Evolutionary conservation across 2,113 vertebrate genomes (phyloP), one percentile per base, ranked within the genome.

Genomic region (Acanthisitta chloris): DNA sequence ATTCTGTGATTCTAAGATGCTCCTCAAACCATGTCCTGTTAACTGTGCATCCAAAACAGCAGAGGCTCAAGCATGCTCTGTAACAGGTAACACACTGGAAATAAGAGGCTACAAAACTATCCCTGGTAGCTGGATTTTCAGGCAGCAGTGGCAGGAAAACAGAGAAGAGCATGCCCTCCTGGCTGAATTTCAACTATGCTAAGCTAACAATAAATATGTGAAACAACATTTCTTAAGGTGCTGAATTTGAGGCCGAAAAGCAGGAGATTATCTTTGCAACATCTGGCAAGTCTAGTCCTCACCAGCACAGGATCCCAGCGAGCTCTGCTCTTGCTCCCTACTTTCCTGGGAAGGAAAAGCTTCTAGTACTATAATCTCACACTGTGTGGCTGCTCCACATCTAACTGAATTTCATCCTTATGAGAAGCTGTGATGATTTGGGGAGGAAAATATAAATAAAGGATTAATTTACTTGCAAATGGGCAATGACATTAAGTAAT

Each of bases 41-140:
- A 93, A 46, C 33, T 10, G 8, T 43, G 28, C 23, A 52, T 31
- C 14, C 66, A 31, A 72, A 88, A 42, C 2, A 79, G 70, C 29
- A 69, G 29, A 65, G 15, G 7, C 36, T 73, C 66, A 80, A 80
- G 48, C 48, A 14, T 28, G 15, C 14, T 54, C 36, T 33, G 1
- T 2, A 90, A 36, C 24, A 81, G 23, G 51, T 2, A 45, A 42
- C 36, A 52, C 0, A 0, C 0, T 24, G 40, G 66, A 28, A 96
- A 76, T 18, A 17, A 84, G 24, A 65, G 12, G 29, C 9, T 33
- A 72, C 36, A 69, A 59, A 77, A 57, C 42, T 61, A 36, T 14
- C 38, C 28, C 49, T 43, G 1, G 10, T 11, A 88, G 17, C 15
- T 57, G 23, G 29, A 76, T 90, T 88, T 90, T 94, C 76, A 88